Percentiles rank a stretch among this genome's conserved stretches.
phyloP scores from a whole-genome alignment of 2,113 vertebrate species.

The Physeter macrocephalus region DNA sequence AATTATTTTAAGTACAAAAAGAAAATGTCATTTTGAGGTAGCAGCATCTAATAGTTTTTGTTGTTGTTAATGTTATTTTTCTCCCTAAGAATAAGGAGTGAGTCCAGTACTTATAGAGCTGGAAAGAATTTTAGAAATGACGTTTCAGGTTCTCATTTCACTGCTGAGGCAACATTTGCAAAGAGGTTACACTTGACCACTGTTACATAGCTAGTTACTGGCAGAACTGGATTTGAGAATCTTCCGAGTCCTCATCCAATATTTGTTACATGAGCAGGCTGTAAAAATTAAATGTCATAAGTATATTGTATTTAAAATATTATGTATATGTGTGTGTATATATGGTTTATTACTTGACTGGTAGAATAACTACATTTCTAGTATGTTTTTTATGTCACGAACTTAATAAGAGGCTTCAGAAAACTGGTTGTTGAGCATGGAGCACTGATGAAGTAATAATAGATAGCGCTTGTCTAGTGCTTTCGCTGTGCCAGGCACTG shows the following conservation, averaged over 20 bases:
- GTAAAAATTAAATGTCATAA: background rate
- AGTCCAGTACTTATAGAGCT: background rate
- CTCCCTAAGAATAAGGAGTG: background rate
- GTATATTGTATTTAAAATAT: background rate
- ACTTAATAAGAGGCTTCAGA: background rate
- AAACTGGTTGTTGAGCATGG: background rate
- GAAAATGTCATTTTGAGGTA: constrained; percentile 10
- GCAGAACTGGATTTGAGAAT: background rate
- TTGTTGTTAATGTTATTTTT: background rate
- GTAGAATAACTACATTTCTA: background rate
- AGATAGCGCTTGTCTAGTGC: background rate
- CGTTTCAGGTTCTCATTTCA: constrained; percentile 6
- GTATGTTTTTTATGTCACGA: background rate
- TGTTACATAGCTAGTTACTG: background rate
- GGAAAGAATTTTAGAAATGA: background rate
- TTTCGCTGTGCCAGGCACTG: background rate
- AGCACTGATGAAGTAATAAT: background rate
- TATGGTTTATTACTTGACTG: background rate
- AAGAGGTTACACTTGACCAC: background rate
- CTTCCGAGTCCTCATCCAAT: background rate
- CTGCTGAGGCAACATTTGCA: background rate
- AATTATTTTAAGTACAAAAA: background rate
- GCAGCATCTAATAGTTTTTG: background rate
- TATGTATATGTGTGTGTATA: background rate
- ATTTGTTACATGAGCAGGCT: background rate